Evolutionary conservation across 2,888 invertebrate genomes (phyloP).

Genomic region (Rhingia rostrata): DNA sequence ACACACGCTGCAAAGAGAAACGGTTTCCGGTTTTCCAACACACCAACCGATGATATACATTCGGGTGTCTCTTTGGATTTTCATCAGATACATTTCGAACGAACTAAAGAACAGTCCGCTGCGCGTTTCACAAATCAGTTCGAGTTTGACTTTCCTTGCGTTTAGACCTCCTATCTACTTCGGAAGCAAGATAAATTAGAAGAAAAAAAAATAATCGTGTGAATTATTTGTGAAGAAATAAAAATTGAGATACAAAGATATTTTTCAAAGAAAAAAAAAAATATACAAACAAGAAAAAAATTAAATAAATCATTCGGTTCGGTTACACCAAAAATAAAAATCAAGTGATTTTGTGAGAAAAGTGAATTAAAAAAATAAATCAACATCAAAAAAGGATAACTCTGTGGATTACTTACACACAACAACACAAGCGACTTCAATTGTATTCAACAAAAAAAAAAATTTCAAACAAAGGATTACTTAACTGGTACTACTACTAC

Average conservation of each 20-base stretch:
- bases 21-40: conserved; percentile 17
- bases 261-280: conserved; percentile 20
- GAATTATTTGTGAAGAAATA: conserved; percentile 38
- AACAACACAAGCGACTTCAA: conserved; percentile 7
- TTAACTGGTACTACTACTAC: conserved; percentile 48
- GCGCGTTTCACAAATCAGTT: conserved; percentile 78
- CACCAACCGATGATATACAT: neutral
- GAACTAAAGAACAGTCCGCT: conserved; percentile 46
- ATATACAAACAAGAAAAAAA: conserved; percentile 10
- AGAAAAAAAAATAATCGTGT: conserved; percentile 39
- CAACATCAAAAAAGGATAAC: conserved; percentile 52
- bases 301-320: conserved; percentile 51
- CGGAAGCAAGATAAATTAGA: conserved; percentile 76
- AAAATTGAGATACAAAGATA: conserved; percentile 15
- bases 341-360: conserved; percentile 47
- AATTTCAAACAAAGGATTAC: conserved; percentile 43
- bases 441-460: too few species aligned
- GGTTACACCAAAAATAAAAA: conserved; percentile 39
- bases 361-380: conserved; percentile 38
- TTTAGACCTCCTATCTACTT: conserved; percentile 79
- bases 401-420: conserved; percentile 18
- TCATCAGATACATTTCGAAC: conserved; percentile 54
- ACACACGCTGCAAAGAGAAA: conserved; percentile 37
- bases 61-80: conserved; percentile 27
- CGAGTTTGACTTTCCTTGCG: conserved; percentile 81